phyloP scores from a whole-genome alignment of 2,888 invertebrate species.

The Rapana venosa region DNA sequence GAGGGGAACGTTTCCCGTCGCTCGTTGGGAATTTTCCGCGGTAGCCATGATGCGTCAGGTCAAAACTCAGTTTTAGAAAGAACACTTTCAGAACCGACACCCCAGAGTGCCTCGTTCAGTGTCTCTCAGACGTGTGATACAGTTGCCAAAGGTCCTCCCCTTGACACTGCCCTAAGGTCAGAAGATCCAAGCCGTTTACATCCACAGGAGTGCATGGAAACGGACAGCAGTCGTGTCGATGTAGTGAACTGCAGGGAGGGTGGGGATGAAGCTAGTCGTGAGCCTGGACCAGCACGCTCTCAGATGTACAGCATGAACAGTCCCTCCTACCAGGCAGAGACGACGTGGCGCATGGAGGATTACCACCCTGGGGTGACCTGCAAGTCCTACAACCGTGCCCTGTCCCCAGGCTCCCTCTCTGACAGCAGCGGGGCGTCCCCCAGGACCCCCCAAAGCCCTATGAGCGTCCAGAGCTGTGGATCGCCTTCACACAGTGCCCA shows the following conservation, averaged over 20 bases:
- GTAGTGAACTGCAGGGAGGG: neutral
- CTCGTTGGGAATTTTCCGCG: neutral
- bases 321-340: conserved; percentile 67
- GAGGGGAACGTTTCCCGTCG: neutral
- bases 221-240: neutral
- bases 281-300: neutral
- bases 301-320: conserved; percentile 71
- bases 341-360: conserved; percentile 61
- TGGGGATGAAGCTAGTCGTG: neutral
- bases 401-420: neutral
- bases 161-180: no score
- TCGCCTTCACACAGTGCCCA: conserved; percentile 46
- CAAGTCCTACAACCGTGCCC: conserved; percentile 46
- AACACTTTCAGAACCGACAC: neutral
- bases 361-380: conserved; percentile 61
- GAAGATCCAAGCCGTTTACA: no score
- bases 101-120: neutral
- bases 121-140: neutral
- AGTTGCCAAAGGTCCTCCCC: no score
- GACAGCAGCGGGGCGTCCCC: neutral
- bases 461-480: conserved; percentile 65
- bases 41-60: neutral
- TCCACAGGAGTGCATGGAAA: neutral
- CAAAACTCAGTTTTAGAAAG: neutral
- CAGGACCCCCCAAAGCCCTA: conserved; percentile 62